Evolutionary conservation across 2,113 vertebrate genomes (phyloP), one percentile per base, ranked within the genome.

Genomic region (Coracopsis vasa): DNA sequence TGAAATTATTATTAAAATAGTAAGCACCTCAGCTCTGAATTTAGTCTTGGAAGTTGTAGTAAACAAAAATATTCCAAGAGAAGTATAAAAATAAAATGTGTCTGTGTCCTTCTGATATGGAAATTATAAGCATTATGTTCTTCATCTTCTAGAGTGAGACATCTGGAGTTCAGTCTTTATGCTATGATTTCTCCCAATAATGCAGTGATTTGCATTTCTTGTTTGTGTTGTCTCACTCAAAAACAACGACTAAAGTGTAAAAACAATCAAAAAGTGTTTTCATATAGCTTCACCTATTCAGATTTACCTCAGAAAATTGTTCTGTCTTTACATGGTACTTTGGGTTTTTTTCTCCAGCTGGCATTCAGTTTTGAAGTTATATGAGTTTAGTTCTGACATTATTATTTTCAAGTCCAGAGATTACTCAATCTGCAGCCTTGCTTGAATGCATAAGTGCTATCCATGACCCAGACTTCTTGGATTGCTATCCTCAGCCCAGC

Each of bases 401-500:
- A 21, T n/a, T 69, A 28, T 60, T 89, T 66, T 42, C 16, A 74
- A 41, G 18, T 16, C 35, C 28, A 53, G 74, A 81, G 31, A 51
- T 84, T 13, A 51, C 16, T 13, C 18, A 53, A 83, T 17, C 25
- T 80, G 18, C 44, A 80, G 21, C 37, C 48, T 74, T 80, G 29
- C 33, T 51, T 64, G 31, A 33, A 41, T 77, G 18, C 37, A 7
- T 37, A 31, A 42, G 16, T 2, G 2, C 24, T 37, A 45, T 5
- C 42, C n/a, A 16, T 17, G 48, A 47, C 31, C 21, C 13, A 45
- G 54, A 50, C n/a, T 84, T 67, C 18, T 10, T 25, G 35, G 35
- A 60, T 11, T 12, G 2, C 28, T 70, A 14, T 7, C 1, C 16
- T 70, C n/a, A 39, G 7, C 8, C 10, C 0, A 2, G 8, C 5